phyloP scores from a whole-genome alignment of 2,797 vertebrate species.

The Taeniopygia guttata region DNA sequence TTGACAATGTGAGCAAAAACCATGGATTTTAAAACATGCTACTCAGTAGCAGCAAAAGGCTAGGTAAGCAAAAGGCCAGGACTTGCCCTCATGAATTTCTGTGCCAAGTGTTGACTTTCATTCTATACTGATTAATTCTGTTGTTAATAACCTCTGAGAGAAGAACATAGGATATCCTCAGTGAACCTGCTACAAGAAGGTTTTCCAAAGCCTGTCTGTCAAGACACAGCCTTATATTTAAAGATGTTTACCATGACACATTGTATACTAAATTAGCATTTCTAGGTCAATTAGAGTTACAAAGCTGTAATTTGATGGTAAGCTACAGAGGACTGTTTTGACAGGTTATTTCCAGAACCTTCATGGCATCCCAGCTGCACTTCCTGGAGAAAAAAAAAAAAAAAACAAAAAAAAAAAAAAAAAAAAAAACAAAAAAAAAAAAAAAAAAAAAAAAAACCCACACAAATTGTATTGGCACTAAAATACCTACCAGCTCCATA shows the following conservation, averaged over 20 bases:
- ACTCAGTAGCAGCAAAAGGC: background rate
- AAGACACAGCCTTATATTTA: background rate
- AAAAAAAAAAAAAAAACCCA: too few species aligned
- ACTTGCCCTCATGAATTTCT: background rate
- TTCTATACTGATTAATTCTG: background rate
- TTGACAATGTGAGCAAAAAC: background rate
- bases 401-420: too few species aligned
- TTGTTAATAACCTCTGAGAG: background rate
- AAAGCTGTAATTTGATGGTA: background rate
- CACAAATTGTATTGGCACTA: accelerated
- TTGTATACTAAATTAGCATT: background rate
- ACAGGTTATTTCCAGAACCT: background rate
- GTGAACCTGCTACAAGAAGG: background rate
- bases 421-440: accelerated
- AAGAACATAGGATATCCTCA: background rate
- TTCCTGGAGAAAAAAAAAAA: accelerated
- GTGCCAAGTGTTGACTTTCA: background rate
- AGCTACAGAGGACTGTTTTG: background rate
- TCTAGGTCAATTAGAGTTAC: background rate
- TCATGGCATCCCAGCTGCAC: background rate
- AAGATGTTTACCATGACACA: background rate
- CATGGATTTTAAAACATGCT: background rate
- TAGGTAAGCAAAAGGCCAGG: too few species aligned
- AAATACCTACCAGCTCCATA: background rate
- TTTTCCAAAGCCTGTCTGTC: background rate